Conservation (phyloP, 2,113 vertebrate species). For the Tympanuchus pallidicinctus region DNA sequence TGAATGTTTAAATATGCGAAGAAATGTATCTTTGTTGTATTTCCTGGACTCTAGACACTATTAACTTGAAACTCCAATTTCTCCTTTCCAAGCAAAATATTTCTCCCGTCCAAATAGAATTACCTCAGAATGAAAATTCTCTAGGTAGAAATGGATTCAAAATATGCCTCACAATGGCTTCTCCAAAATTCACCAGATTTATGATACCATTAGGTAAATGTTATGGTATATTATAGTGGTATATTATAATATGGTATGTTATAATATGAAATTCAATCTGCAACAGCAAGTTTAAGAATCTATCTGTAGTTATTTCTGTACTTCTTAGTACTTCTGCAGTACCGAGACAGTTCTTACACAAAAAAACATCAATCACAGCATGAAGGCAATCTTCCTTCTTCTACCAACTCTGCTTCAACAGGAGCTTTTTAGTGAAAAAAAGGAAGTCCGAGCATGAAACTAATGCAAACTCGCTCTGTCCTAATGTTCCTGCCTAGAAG, state of each 20-base stretch:
- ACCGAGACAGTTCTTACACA: background rate
- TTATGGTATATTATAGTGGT: background rate
- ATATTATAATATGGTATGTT: background rate
- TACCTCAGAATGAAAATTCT: constrained; percentile 13
- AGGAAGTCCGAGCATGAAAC: background rate
- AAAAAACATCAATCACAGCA: background rate
- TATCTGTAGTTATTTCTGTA: background rate
- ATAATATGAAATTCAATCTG: background rate
- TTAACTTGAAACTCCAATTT: background rate
- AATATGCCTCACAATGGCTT: background rate
- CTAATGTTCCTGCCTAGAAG: background rate
- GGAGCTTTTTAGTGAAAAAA: background rate
- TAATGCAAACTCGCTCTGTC: background rate
- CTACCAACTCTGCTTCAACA: background rate
- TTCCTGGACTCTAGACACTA: background rate
- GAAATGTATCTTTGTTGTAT: background rate
- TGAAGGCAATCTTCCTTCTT: background rate
- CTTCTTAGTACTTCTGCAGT: background rate
- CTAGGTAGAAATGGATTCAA: constrained; percentile 1
- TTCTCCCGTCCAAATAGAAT: background rate
- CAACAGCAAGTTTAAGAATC: background rate
- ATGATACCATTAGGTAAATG: background rate
- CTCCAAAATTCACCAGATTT: background rate
- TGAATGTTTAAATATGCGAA: background rate
- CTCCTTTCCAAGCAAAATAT: background rate